These are phyloP conservation scores for Heliconius erato DNA, from an alignment of 2,888 invertebrate species.

Conservation along the genomic window DNA sequence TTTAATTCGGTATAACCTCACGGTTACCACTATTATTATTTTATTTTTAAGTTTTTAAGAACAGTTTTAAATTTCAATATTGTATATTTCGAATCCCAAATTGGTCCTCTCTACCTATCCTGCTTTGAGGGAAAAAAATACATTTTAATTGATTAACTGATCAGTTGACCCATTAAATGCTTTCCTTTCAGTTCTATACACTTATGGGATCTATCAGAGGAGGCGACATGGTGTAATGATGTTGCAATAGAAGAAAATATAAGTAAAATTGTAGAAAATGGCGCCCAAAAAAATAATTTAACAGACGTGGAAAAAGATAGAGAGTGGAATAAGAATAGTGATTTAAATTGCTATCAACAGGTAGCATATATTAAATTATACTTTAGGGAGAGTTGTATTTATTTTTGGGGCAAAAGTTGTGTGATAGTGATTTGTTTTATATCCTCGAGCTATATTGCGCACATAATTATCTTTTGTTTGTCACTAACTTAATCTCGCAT, in stretches of 20 bases:
- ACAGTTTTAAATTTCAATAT: too few relatives aligned
- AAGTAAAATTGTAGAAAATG: constrained; percentile 61
- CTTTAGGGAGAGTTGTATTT: neutral
- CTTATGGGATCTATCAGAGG: constrained; percentile 78
- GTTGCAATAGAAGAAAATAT: constrained; percentile 59
- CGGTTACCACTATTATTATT: too few relatives aligned
- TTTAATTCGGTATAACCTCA: too few relatives aligned
- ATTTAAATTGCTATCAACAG: constrained; percentile 54
- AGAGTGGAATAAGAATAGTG: constrained; percentile 70
- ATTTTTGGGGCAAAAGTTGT: neutral
- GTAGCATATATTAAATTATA: constrained; percentile 14
- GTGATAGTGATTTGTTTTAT: too few relatives aligned
- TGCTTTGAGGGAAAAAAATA: neutral
- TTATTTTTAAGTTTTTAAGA: too few relatives aligned
- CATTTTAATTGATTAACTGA: neutral
- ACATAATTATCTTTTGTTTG: too few relatives aligned
- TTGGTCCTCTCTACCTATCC: too few relatives aligned
- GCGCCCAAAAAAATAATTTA: constrained; percentile 47
- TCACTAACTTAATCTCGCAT: too few relatives aligned
- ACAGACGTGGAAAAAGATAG: constrained; percentile 67
- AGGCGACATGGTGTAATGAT: constrained; percentile 66
- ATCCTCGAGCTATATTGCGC: too few relatives aligned
- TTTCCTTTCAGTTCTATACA: constrained; percentile 71
- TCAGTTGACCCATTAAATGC: too few relatives aligned
- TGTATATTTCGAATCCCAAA: too few relatives aligned